A percentile compares a stretch with the other conserved stretches of the same genome.
These are phyloP conservation scores for Thysanoteuthis rhombus DNA, from an alignment of 2,888 invertebrate species.

Conservation along the genomic window DNA sequence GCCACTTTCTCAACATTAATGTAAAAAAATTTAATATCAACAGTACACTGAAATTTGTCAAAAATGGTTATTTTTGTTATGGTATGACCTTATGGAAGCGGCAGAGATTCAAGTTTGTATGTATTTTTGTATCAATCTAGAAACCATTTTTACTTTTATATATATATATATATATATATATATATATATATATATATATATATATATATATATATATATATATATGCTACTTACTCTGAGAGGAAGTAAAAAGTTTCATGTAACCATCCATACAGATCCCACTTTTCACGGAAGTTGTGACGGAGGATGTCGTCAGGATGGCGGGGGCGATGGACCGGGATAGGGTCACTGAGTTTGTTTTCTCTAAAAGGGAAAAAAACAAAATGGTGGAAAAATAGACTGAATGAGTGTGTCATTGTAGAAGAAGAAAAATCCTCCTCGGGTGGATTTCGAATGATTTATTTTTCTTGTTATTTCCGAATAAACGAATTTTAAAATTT, in stretches of 20 bases:
- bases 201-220: no score
- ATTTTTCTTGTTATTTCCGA: neutral
- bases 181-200: neutral
- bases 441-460: neutral
- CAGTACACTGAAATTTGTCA: neutral
- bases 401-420: neutral
- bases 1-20: neutral
- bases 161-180: neutral
- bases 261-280: neutral
- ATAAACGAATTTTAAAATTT: no score
- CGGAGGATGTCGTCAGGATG: neutral
- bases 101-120: no score
- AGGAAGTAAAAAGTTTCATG: neutral
- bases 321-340: neutral
- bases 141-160: no score
- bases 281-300: conserved; percentile 12
- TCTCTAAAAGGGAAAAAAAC: neutral
- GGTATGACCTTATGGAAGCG: neutral
- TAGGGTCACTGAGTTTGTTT: neutral
- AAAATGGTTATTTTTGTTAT: neutral
- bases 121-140: no score
- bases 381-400: neutral
- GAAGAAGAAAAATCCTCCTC: neutral
- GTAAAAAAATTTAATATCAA: neutral
- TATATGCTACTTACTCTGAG: neutral